Percentiles rank a stretch among this genome's conserved stretches.
phyloP scores from a whole-genome alignment of 2,888 invertebrate genomes.

The Pristionchus fissidentatus region DNA sequence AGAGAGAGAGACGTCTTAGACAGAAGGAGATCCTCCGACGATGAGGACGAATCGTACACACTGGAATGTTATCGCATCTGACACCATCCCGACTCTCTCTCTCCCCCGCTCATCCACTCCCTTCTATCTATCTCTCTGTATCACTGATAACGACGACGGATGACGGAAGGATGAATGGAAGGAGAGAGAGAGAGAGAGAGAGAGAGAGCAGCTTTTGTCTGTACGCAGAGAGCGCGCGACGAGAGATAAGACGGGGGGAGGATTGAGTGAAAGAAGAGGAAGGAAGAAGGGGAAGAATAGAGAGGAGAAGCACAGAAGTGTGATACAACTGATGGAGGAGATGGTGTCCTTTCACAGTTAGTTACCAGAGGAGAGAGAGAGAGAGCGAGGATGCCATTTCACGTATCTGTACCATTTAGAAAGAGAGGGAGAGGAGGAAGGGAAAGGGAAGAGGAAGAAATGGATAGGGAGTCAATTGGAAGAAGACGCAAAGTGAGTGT shows the following conservation, averaged over 20 bases:
- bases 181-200: neutral
- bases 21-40: constrained; percentile 9
- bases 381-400: no score
- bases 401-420: constrained; percentile 18
- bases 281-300: neutral
- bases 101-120: neutral
- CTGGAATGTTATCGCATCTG: constrained; percentile 39
- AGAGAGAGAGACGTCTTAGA: neutral
- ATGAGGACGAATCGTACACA: constrained; percentile 15
- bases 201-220: neutral
- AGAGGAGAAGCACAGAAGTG: neutral
- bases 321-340: neutral
- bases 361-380: constrained; percentile 9
- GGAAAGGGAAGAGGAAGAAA: neutral
- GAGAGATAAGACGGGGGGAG: neutral
- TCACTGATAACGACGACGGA: constrained; percentile 14
- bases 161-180: constrained; percentile 21
- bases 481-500: neutral
- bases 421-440: neutral
- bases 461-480: neutral
- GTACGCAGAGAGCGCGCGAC: neutral
- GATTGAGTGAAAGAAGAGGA: neutral
- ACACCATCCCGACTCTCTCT: constrained; percentile 14
- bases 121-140: neutral
- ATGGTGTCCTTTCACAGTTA: constrained; percentile 19